A percentile compares a stretch with the other conserved stretches of the same genome.
Evolutionary conservation across 2,888 invertebrate genomes (phyloP).

Genomic region (Seira musarum): DNA sequence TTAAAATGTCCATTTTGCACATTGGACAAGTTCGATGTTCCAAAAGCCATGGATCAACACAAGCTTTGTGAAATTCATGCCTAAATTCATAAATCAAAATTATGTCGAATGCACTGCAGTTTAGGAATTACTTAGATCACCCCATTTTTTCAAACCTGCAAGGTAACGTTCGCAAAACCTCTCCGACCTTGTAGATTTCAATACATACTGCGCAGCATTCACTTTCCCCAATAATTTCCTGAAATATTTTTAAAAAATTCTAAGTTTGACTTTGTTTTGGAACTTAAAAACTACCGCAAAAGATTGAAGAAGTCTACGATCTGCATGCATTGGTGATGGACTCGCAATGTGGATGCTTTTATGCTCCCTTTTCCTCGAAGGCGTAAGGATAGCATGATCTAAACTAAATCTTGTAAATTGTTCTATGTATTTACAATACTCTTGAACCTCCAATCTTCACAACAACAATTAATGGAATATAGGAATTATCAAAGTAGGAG

Average conservation of each 20-base stretch:
- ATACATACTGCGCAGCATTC: slow-evolving; percentile 97
- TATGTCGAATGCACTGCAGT: not conserved
- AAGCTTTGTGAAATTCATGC: slow-evolving; percentile 95
- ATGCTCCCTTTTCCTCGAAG: too few species aligned
- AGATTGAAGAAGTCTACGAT: too few species aligned
- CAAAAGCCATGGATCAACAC: slow-evolving; percentile 96
- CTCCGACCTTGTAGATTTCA: slow-evolving; percentile 90
- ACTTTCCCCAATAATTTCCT: slow-evolving; percentile 86
- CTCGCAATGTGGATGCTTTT: too few species aligned
- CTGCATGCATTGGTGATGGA: too few species aligned
- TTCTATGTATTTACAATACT: too few species aligned
- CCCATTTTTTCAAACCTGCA: slow-evolving; percentile 81
- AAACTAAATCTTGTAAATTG: too few species aligned
- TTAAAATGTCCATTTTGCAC: slow-evolving; percentile 97
- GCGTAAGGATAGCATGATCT: too few species aligned
- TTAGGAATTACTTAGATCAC: not conserved
- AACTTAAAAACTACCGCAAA: too few species aligned
- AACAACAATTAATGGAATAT: too few species aligned
- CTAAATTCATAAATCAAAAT: slow-evolving; percentile 73
- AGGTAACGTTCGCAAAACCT: slow-evolving; percentile 89
- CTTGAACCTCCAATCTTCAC: too few species aligned
- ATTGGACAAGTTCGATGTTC: slow-evolving; percentile 97
- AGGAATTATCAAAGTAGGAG: too few species aligned
- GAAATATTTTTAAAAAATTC: slow-evolving; percentile 53
- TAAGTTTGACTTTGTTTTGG: slow-evolving; percentile 13